Base-by-base conservation (phyloP, 2,888 invertebrate genomes). In the Parnassius orleans region DNA sequence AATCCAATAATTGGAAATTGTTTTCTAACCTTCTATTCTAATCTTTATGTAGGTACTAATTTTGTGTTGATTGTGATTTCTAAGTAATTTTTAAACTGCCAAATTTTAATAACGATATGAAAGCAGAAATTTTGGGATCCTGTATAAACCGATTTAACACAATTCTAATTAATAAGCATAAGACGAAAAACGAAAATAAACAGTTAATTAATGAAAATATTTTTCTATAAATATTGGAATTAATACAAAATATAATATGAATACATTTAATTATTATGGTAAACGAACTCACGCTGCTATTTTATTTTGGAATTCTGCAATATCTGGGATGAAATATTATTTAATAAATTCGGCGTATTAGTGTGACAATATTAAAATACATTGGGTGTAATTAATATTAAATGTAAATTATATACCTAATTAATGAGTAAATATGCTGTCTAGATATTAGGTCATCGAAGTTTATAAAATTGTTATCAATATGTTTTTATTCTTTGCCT, bases 281-380 rank as follows among this genome's bases (percentile, higher is more conserved):
- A 72, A 80, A 73, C 73, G 72, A 79, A 77, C 73, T 82, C 73
- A 69, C 78, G 67, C 64, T 78, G 80, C 83, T 83, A 80, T 83
- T 76, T 73, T 77, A 75, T 72, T 68, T 76, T 72, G 75, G 74
- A 71, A 72, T 84, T 87, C 82, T 83, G 82, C 80, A 77, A 81
- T 86, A 84, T 88, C 89, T 87, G 88, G 84, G 87, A 87, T 87
- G 82, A 85, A 87, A 83, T 78, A 72, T 70, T 61, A 68, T 75
- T 77, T 74, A 71, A 70, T 77, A 78, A 75, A 78, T 76, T 80
- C 75, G 78, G 80, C 74, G 79, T 83, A 84, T 86, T 87, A 86
- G 81, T 79, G 79, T 81, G 88, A 88, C 87, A 90, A 89, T 89
- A 88, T 87, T 73, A 78, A 83, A 85, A 80, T 79, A 74, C 71